Evolutionary conservation across 1,140 invertebrate species (phyloP).

Genomic region (Lepidurus couesii): DNA sequence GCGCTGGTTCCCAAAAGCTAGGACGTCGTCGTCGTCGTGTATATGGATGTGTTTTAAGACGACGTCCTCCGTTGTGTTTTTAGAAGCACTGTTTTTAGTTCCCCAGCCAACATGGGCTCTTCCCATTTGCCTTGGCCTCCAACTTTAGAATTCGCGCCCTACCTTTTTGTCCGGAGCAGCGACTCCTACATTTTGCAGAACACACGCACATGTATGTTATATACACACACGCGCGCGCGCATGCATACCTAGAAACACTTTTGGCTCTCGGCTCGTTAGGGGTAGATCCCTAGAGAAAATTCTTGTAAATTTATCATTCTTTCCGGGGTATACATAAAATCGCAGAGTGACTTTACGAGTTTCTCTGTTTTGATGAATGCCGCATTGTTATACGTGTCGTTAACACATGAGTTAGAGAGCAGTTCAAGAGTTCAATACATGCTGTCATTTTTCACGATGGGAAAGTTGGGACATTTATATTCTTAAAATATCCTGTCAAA

Average conservation of each 20-base stretch:
- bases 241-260: background rate
- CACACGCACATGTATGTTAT: background rate
- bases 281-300: background rate
- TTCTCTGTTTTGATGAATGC: too few relatives aligned
- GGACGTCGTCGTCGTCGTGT: background rate
- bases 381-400: too few relatives aligned
- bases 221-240: background rate
- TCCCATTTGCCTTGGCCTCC: constrained; percentile 1
- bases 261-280: too few relatives aligned
- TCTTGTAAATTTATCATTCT: background rate
- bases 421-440: too few relatives aligned
- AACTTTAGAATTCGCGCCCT: constrained; percentile 14
- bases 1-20: background rate
- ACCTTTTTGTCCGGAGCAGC: background rate
- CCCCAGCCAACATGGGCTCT: background rate
- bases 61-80: constrained; percentile 16
- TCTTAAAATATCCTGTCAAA: background rate
- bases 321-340: background rate
- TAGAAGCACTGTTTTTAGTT: constrained; percentile 13
- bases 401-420: too few relatives aligned
- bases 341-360: background rate
- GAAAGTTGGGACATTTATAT: too few relatives aligned
- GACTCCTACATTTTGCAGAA: background rate
- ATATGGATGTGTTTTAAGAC: background rate
- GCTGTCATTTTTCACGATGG: too few relatives aligned